phyloP scores from a whole-genome alignment of 2,888 invertebrate species.

The Pimpla rufipes region DNA sequence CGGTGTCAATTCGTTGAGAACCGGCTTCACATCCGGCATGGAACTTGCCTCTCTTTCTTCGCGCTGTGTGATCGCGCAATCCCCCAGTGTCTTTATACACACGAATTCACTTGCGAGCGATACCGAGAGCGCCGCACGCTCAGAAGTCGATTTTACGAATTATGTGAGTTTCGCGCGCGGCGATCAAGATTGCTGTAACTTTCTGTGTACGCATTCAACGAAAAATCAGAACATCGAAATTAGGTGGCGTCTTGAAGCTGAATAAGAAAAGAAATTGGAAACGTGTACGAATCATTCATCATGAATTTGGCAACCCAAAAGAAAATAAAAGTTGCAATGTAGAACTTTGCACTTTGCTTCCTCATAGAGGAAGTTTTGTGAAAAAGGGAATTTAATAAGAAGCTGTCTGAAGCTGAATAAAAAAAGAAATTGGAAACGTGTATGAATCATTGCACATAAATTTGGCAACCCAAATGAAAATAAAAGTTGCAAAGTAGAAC shows the following conservation, averaged over 20 bases:
- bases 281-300: too few relatives aligned
- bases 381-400: too few relatives aligned
- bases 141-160: neutral
- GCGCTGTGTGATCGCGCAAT: slow-evolving; percentile 41
- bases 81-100: slow-evolving; percentile 13
- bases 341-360: too few relatives aligned
- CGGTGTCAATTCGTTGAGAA: slow-evolving; percentile 67
- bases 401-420: too few relatives aligned
- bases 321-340: too few relatives aligned
- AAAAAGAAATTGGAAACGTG: too few relatives aligned
- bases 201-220: neutral
- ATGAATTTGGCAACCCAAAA: too few relatives aligned
- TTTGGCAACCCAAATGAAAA: too few relatives aligned
- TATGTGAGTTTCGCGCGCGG: neutral
- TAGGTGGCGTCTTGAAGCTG: neutral
- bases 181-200: slow-evolving; percentile 6
- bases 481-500: too few relatives aligned
- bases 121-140: neutral
- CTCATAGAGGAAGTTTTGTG: too few relatives aligned
- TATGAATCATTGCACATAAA: too few relatives aligned
- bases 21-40: slow-evolving; percentile 68
- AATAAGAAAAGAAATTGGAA: too few relatives aligned
- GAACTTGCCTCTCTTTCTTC: slow-evolving; percentile 57
- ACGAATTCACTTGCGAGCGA: slow-evolving; percentile 20
- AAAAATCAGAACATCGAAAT: neutral